Conservation (phyloP, 2,113 vertebrate genomes). For the Cynocephalus volans region DNA sequence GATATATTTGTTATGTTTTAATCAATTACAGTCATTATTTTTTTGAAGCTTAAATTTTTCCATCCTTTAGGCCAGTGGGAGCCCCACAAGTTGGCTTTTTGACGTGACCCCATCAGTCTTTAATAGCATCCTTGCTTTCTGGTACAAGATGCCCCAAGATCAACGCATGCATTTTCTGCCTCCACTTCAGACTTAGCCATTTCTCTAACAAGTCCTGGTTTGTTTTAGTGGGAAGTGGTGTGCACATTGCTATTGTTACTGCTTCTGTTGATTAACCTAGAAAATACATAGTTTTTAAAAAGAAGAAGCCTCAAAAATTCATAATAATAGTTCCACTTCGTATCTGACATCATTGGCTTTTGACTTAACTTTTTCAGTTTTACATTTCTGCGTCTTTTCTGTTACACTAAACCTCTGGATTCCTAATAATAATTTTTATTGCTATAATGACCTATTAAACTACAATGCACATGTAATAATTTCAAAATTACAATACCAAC, state of each 20-base stretch:
- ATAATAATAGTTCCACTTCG: background rate
- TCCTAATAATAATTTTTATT: background rate
- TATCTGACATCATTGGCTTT: background rate
- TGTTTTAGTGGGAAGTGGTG: background rate
- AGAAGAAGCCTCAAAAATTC: background rate
- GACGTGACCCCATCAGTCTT: background rate
- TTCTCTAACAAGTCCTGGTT: background rate
- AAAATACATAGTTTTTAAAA: conserved; percentile 31
- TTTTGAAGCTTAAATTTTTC: background rate
- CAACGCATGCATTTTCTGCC: background rate
- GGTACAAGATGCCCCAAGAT: background rate
- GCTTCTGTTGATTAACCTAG: background rate
- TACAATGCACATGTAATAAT: background rate
- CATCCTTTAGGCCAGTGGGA: too few relatives aligned
- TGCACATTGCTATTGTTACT: background rate
- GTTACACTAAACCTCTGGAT: background rate
- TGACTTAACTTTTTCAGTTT: background rate
- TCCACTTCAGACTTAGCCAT: background rate
- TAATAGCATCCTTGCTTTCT: background rate
- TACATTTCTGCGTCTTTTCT: background rate
- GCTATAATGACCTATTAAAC: background rate
- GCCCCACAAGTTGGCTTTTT: background rate
- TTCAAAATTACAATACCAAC: background rate
- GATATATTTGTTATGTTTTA: background rate
- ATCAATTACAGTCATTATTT: background rate